Evolutionary conservation across 92 coral and sea anemone genomes (phyloP).

Genomic region (Actinostola sp.): DNA sequence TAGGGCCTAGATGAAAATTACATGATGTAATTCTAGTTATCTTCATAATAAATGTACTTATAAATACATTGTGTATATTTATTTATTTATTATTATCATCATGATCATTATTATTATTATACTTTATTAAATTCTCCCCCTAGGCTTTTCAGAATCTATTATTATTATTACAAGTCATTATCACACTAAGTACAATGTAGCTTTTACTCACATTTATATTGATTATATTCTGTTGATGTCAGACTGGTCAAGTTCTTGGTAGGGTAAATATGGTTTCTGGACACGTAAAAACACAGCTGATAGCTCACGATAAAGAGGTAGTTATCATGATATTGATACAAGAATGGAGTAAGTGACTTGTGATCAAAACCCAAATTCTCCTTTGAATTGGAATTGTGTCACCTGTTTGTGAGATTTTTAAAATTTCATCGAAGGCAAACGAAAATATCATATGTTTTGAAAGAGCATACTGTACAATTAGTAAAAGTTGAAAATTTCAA

Average conservation of each 20-base stretch:
- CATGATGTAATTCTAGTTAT: too few species aligned
- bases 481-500: too few species aligned
- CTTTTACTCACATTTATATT: not conserved
- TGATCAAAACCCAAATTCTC: too few species aligned
- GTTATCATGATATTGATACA: not conserved
- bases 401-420: too few species aligned
- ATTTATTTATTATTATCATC: not conserved
- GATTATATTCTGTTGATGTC: constrained; percentile 6
- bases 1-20: too few species aligned
- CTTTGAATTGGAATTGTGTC: too few species aligned
- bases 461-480: too few species aligned
- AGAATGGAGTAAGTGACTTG: not conserved
- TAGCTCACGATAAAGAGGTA: constrained; percentile 99
- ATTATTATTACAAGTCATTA: not conserved
- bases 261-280: constrained; percentile 99
- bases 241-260: constrained; percentile 99
- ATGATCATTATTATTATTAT: not conserved
- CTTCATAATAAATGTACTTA: too few species aligned
- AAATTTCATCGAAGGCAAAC: too few species aligned
- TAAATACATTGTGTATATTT: too few species aligned
- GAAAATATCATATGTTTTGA: too few species aligned
- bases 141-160: not conserved
- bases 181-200: not conserved
- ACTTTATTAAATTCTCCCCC: too few species aligned
- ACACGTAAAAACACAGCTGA: constrained; percentile 94